These are phyloP conservation scores for Stichodactyla helianthus DNA, from an alignment of 64 coral and sea anemone genomes.

Conservation along the genomic window DNA sequence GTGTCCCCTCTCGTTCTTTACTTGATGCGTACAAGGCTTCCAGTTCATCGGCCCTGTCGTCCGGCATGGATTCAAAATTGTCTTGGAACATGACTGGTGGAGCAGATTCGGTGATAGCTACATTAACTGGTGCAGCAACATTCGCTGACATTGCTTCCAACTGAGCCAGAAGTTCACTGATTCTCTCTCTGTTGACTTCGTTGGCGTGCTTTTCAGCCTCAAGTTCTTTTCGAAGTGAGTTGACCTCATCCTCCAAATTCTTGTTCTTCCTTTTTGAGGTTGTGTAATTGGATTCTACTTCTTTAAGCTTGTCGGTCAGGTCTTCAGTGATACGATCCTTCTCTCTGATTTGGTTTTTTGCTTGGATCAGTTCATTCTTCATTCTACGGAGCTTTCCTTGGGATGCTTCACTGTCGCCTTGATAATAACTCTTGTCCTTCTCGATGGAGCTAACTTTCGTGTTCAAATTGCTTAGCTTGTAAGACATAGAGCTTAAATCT, in stretches of 20 bases:
- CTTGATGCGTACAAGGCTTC: slow-evolving; percentile 73
- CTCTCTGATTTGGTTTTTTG: slow-evolving; percentile 75
- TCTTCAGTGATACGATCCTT: slow-evolving; percentile 63
- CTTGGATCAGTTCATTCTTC: slow-evolving; percentile 64
- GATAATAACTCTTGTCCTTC: slow-evolving; percentile 57
- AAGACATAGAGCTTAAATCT: slow-evolving; percentile 49
- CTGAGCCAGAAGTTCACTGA: slow-evolving; percentile 62
- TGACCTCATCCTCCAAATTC: slow-evolving; percentile 38
- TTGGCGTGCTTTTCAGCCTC: slow-evolving; percentile 61
- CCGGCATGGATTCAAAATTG: slow-evolving; percentile 1
- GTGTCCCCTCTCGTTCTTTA: slow-evolving; percentile 61
- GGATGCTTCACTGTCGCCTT: slow-evolving; percentile 36
- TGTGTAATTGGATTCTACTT: slow-evolving; percentile 39
- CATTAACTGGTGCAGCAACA: background rate
- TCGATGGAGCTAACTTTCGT: slow-evolving; percentile 44
- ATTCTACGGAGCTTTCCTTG: slow-evolving; percentile 56
- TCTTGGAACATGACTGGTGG: slow-evolving; percentile 35
- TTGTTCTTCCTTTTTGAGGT: slow-evolving; percentile 48
- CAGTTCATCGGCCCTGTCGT: slow-evolving; percentile 55
- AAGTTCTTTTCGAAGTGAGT: slow-evolving; percentile 48
- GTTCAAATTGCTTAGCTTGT: slow-evolving; percentile 71
- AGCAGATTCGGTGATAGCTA: slow-evolving; percentile 22
- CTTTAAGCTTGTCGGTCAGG: slow-evolving; percentile 54
- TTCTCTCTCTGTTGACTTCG: slow-evolving; percentile 58
- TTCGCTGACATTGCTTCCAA: slow-evolving; percentile 39